Base-by-base conservation (phyloP, 2,113 vertebrate genomes). In the Furnarius figulus region DNA sequence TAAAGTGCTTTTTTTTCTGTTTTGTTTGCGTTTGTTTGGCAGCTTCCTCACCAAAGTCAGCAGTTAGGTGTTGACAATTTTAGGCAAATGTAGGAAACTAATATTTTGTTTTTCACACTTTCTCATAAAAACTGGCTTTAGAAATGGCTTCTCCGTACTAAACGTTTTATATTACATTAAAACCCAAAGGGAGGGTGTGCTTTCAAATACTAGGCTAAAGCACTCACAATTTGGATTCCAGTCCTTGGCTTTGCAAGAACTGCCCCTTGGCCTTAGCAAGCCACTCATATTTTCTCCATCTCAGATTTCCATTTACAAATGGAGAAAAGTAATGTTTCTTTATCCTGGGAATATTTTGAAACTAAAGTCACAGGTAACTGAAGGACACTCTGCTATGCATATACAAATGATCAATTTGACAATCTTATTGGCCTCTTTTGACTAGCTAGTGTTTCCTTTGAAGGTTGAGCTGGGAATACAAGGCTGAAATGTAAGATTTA, bases 391-490 rank as follows among this genome's bases (percentile, higher is more conserved):
- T 79, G 35, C 74, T 67, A 28, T 22, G 49, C 20, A 24, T 61
- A 75, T n/a, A 84, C 6, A n/a, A 84, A 81, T 81, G 18, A 90
- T 61, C 68, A 84, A 78, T 44, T 75, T 95, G 52, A 71, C 66
- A 87, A 86, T 92, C 82, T 85, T 67, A 68, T 12, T 56, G 22
- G 37, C 8, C 14, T 63, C 39, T 92, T 93, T 71, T 58, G 24
- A 73, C 35, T 61, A 90, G 75, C 44, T 96, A 90, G 92, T 81
- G 14, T 94, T 97, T 94, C 72, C 75, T 95, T 90, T 94, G 90
- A 95, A 95, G 79, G n/a, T 17, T 89, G 70, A 65, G 14, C 68
- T 84, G 44, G 76, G 56, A 92, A 90, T 85, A 46, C n/a, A 89
- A 88, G 49, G 30, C 49, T 79, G 70, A 88, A 96, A 93, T 70